phyloP scores from a whole-genome alignment of 2,797 vertebrate species.

The Syngnathus acus region DNA sequence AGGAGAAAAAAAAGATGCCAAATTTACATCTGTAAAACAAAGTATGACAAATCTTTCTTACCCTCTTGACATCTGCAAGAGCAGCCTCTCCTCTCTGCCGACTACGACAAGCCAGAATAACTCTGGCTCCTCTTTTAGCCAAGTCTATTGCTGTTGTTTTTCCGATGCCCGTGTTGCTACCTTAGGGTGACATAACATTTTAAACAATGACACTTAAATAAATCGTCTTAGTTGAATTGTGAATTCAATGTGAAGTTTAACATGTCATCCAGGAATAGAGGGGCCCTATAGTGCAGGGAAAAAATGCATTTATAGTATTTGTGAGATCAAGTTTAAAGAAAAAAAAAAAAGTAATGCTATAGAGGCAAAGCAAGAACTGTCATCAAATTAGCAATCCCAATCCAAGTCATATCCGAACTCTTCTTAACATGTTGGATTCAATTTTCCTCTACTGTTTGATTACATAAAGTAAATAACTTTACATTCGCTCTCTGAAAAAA shows the following conservation, averaged over 20 bases:
- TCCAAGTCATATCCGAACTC: too few relatives aligned
- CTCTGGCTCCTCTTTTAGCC: conserved; percentile 79
- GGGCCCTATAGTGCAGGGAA: too few relatives aligned
- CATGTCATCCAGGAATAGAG: neutral
- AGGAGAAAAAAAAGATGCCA: neutral
- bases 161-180: conserved; percentile 82
- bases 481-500: neutral
- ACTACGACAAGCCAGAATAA: conserved; percentile 79
- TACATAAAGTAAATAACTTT: too few relatives aligned
- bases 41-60: conserved; percentile 29
- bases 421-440: too few relatives aligned
- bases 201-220: neutral
- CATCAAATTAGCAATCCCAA: too few relatives aligned
- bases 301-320: neutral
- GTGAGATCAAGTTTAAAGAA: too few relatives aligned
- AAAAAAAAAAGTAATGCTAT: too few relatives aligned
- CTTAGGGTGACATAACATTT: conserved; percentile 44
- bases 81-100: conserved; percentile 74
- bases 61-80: conserved; percentile 77
- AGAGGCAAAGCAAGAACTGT: too few relatives aligned
- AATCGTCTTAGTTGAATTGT: neutral
- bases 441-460: too few relatives aligned
- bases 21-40: neutral
- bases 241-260: neutral
- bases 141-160: conserved; percentile 79